Percentiles rank a stretch among this genome's conserved stretches.
phyloP scores from a whole-genome alignment of 2,888 invertebrate genomes.

The Allophyes oxyacanthae region DNA sequence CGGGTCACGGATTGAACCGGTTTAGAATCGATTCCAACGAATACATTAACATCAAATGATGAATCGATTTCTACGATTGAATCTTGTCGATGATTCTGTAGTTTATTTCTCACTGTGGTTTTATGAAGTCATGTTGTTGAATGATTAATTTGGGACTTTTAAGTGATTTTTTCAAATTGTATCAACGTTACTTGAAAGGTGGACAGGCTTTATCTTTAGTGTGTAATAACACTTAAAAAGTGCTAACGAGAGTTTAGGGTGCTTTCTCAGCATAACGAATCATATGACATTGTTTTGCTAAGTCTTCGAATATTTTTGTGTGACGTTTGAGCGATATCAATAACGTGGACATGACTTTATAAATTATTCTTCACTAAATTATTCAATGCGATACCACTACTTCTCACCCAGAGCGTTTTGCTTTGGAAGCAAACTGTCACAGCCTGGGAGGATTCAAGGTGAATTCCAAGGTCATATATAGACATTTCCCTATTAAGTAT shows the following conservation, averaged over 20 bases:
- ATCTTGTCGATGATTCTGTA: constrained; percentile 58
- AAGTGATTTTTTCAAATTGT: constrained; percentile 25
- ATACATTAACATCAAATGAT: constrained; percentile 75
- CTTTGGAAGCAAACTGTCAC: no score
- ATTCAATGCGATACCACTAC: no score
- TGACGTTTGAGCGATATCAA: background rate
- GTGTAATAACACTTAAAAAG: constrained; percentile 33
- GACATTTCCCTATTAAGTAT: no score
- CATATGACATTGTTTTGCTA: constrained; percentile 13
- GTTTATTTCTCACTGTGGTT: constrained; percentile 48
- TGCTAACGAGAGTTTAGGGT: constrained; percentile 23
- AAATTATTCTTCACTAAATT: no score
- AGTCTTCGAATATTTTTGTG: background rate
- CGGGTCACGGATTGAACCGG: constrained; percentile 64
- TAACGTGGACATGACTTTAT: constrained; percentile 6
- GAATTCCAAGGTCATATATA: no score
- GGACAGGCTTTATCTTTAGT: no score
- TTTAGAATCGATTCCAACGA: constrained; percentile 66
- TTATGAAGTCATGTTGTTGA: constrained; percentile 34
- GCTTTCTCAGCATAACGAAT: constrained; percentile 19
- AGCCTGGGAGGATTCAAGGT: no score
- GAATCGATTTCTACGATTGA: constrained; percentile 66
- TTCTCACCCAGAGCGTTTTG: no score
- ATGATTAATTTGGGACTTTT: constrained; percentile 57
- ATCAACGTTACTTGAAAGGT: no score